Conservation (phyloP, 30 jellyfish, hydroid and myxozoan genomes). For the Cassiopea xamachana region DNA sequence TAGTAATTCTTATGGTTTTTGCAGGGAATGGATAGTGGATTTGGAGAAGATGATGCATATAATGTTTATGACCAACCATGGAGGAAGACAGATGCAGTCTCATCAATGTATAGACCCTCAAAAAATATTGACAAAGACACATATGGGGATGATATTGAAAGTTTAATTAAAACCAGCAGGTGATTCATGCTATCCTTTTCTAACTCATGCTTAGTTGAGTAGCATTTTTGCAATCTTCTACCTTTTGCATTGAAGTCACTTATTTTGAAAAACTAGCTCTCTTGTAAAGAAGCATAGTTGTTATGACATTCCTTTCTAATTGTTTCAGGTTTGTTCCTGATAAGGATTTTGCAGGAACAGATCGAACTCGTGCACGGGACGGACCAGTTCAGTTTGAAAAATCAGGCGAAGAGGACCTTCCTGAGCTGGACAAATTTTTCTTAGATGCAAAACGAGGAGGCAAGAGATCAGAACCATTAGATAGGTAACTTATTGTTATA, state of each 20-base stretch:
- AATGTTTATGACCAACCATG: constrained; percentile 99
- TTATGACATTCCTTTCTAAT: too few species aligned
- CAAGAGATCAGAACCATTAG: constrained; percentile 89
- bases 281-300: too few species aligned
- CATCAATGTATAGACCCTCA: constrained; percentile 98
- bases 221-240: too few species aligned
- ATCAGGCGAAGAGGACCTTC: constrained; percentile 95
- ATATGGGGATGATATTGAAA: constrained; percentile 97
- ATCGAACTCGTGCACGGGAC: constrained; percentile 85
- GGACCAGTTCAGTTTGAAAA: constrained; percentile 99
- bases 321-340: constrained; percentile 91
- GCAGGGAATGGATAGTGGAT: constrained; percentile 99
- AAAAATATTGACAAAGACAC: constrained; percentile 93
- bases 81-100: constrained; percentile 88
- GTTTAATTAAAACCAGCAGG: constrained; percentile 78
- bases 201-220: background rate
- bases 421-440: constrained; percentile 91
- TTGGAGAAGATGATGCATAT: constrained; percentile 96
- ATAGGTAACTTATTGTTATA: constrained; percentile 50
- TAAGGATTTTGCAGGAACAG: constrained; percentile 96
- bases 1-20: background rate
- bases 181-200: background rate
- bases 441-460: constrained; percentile 99
- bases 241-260: too few species aligned
- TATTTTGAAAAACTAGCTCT: too few species aligned